These are phyloP conservation scores for Actinemys pallida DNA, from an alignment of 2,113 vertebrate species.

Conservation along the genomic window DNA sequence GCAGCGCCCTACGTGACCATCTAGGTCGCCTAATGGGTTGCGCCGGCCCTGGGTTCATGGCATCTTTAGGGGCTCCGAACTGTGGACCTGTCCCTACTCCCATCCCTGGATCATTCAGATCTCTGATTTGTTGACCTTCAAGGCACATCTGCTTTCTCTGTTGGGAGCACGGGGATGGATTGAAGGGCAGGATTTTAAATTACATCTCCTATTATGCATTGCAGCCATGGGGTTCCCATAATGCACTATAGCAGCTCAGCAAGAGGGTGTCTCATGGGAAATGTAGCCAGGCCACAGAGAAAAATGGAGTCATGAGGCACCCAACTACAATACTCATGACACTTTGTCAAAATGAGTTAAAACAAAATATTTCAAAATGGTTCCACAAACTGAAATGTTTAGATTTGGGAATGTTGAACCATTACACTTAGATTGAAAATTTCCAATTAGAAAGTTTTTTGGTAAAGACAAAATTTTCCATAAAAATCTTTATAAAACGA, in stretches of 20 bases:
- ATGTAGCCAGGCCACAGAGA: fast-evolving
- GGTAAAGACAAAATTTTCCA: background rate
- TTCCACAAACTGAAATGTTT: background rate
- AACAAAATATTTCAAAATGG: background rate
- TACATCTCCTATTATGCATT: background rate
- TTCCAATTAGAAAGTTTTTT: background rate
- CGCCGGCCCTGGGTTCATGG: background rate
- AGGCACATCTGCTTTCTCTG: background rate
- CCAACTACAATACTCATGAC: background rate
- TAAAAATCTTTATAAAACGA: background rate
- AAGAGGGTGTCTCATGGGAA: background rate
- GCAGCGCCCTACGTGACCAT: no score
- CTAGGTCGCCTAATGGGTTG: no score
- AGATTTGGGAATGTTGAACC: background rate
- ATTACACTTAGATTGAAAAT: background rate
- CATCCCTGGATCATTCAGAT: background rate
- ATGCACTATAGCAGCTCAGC: fast-evolving
- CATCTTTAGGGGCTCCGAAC: background rate
- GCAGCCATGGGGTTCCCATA: background rate
- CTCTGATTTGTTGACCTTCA: background rate
- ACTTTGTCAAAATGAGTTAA: background rate
- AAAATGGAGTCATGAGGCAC: background rate
- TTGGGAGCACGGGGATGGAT: background rate
- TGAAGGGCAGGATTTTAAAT: background rate
- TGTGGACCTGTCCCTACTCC: background rate